Conservation (phyloP, 1,140 invertebrate species). For the Diplogasteroides magnus region DNA sequence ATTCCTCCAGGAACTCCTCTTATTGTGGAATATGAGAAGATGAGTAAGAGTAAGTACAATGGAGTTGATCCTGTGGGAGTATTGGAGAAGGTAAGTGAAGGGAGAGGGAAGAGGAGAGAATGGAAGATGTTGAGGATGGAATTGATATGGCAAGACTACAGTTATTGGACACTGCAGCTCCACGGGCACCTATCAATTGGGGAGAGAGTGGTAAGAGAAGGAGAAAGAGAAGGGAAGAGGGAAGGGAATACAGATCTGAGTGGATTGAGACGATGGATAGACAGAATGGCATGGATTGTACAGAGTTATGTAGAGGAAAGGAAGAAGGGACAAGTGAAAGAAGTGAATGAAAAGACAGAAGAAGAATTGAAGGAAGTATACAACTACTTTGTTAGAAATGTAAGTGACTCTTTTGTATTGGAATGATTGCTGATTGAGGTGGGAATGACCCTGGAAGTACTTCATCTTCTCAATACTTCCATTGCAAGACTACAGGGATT, state of each 20-base stretch:
- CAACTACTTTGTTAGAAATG: conserved; percentile 44
- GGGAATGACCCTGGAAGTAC: conserved; percentile 38
- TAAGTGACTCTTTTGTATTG: conserved; percentile 16
- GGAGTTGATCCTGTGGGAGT: conserved; percentile 74
- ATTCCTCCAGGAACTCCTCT: conserved; percentile 12
- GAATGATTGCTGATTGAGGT: conserved; percentile 26
- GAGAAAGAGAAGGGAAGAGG: conserved; percentile 10
- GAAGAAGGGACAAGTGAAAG: conserved; percentile 14
- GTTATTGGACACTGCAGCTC: conserved; percentile 39
- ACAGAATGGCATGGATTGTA: neutral
- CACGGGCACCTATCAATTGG: conserved; percentile 43
- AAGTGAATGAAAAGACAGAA: conserved; percentile 3
- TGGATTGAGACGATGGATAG: neutral
- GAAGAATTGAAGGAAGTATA: conserved; percentile 34
- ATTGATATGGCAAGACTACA: conserved; percentile 45
- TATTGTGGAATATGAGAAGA: conserved; percentile 72
- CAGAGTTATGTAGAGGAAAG: neutral
- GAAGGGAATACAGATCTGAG: conserved; percentile 17
- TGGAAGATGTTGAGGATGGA: conserved; percentile 25
- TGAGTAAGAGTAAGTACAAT: conserved; percentile 97
- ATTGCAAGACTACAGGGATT: conserved; percentile 39
- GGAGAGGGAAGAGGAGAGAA: neutral
- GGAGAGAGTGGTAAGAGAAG: conserved; percentile 22
- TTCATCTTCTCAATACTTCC: conserved; percentile 47
- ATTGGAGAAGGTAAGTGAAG: conserved; percentile 18